These are phyloP conservation scores for Lates japonicus DNA, from an alignment of 2,797 vertebrate species.

Conservation along the genomic window DNA sequence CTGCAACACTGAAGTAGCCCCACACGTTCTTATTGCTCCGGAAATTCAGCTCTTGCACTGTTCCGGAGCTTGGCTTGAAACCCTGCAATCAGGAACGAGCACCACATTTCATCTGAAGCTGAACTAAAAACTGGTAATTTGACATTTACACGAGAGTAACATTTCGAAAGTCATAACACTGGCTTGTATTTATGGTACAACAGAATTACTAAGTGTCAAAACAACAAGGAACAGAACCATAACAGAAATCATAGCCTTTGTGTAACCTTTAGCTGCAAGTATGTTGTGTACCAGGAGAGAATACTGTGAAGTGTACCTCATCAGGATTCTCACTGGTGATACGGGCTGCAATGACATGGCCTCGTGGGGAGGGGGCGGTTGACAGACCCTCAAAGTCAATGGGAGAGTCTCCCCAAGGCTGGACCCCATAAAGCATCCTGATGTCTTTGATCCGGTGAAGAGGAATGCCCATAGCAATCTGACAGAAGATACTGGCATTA, in stretches of 20 bases:
- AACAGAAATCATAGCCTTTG: background rate
- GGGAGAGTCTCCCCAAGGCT: slow-evolving; percentile 93
- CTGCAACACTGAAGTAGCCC: slow-evolving; percentile 99
- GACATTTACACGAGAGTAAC: background rate
- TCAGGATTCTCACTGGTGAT: slow-evolving; percentile 99
- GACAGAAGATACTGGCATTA: background rate
- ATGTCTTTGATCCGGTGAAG: slow-evolving; percentile 93
- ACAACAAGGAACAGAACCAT: background rate
- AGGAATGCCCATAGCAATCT: slow-evolving; percentile 98
- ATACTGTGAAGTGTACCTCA: slow-evolving; percentile 90
- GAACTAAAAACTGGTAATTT: background rate
- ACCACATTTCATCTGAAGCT: background rate
- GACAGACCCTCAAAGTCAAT: slow-evolving; percentile 95
- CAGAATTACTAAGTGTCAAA: background rate
- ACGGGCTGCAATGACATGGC: slow-evolving; percentile 98
- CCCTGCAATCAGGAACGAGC: slow-evolving; percentile 84
- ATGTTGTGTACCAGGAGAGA: background rate
- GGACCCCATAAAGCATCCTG: slow-evolving; percentile 85
- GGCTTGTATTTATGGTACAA: background rate
- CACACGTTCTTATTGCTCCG: slow-evolving; percentile 99
- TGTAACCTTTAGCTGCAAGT: background rate
- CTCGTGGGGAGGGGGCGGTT: slow-evolving; percentile 92
- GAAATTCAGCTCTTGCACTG: slow-evolving; percentile 98
- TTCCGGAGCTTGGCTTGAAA: slow-evolving; percentile 99
- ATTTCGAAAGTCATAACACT: background rate